Evolutionary conservation across 2,797 vertebrate genomes (phyloP).

Genomic region (Macrochelys suwanniensis): DNA sequence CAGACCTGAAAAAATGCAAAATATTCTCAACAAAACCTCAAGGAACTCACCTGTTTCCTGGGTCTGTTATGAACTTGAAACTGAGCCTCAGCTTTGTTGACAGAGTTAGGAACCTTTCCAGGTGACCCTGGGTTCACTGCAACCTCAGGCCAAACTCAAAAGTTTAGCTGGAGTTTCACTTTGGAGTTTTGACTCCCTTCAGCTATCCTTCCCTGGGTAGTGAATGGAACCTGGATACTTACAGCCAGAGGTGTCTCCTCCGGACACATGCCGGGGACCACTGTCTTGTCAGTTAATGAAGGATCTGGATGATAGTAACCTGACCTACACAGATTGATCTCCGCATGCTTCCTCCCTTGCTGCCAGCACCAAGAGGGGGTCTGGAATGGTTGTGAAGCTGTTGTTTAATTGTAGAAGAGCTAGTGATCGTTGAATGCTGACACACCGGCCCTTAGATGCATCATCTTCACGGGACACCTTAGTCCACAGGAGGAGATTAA

Average conservation of each 20-base stretch:
- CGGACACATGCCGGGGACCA: not conserved
- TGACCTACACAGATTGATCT: not conserved
- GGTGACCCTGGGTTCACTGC: not conserved
- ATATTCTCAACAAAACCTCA: not conserved
- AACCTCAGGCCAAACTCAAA: not conserved
- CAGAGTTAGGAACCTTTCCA: not conserved
- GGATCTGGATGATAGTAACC: not conserved
- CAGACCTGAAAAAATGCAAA: not conserved
- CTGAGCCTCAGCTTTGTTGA: not conserved
- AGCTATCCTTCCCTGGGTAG: not conserved
- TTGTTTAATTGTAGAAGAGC: not conserved
- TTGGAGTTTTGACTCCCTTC: not conserved
- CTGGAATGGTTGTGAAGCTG: too few relatives aligned
- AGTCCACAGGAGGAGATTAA: not conserved
- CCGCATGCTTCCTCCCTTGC: not conserved
- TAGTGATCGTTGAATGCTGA: not conserved
- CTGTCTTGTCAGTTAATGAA: not conserved
- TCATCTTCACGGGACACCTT: not conserved
- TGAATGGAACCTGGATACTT: accelerated
- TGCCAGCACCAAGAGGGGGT: not conserved
- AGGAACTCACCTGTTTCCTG: not conserved
- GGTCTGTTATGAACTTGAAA: not conserved
- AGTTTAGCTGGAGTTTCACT: not conserved
- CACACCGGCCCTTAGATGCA: not conserved
- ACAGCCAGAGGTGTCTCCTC: not conserved